phyloP scores from a whole-genome alignment of 2,888 invertebrate species.

The Mimumesa dahlbomi region DNA sequence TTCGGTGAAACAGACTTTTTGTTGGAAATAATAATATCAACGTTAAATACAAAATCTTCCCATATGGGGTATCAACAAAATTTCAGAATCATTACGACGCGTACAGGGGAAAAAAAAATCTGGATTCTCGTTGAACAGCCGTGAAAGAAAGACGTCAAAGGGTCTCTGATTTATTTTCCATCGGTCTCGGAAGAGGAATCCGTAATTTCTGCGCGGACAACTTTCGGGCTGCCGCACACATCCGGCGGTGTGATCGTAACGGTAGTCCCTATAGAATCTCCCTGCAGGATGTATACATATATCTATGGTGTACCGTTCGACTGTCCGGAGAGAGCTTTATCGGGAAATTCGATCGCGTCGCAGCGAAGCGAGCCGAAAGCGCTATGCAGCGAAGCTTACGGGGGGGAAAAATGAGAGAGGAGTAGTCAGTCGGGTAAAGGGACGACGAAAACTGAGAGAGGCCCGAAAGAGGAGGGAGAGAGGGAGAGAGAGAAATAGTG shows the following conservation, averaged over 20 bases:
- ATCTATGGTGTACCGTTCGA: constrained; percentile 21
- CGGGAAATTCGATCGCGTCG: constrained; percentile 63
- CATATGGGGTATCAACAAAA: too few species aligned
- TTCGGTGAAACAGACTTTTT: too few species aligned
- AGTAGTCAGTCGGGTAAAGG: too few species aligned
- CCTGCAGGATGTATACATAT: constrained; percentile 41
- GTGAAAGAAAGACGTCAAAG: neutral
- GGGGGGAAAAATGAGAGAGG: constrained; percentile 21
- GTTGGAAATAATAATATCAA: too few species aligned
- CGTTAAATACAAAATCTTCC: too few species aligned
- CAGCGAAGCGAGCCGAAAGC: constrained; percentile 42
- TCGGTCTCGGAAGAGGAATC: constrained; percentile 11
- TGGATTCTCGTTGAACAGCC: too few species aligned
- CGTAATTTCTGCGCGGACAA: constrained; percentile 51
- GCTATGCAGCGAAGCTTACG: constrained; percentile 41
- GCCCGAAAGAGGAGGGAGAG: constrained; percentile 8
- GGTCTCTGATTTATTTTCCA: constrained; percentile 28
- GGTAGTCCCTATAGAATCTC: constrained; percentile 40
- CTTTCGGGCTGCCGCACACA: constrained; percentile 38
- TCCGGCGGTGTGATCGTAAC: constrained; percentile 25
- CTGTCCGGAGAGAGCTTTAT: constrained; percentile 55
- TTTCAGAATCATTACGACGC: too few species aligned
- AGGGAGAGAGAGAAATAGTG: constrained; percentile 18
- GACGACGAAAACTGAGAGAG: constrained; percentile 29
- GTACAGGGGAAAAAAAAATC: too few species aligned